Percentiles rank a stretch among this genome's conserved stretches.
Conservation (phyloP, 2,113 vertebrate species). For the Pygoscelis antarcticus region DNA sequence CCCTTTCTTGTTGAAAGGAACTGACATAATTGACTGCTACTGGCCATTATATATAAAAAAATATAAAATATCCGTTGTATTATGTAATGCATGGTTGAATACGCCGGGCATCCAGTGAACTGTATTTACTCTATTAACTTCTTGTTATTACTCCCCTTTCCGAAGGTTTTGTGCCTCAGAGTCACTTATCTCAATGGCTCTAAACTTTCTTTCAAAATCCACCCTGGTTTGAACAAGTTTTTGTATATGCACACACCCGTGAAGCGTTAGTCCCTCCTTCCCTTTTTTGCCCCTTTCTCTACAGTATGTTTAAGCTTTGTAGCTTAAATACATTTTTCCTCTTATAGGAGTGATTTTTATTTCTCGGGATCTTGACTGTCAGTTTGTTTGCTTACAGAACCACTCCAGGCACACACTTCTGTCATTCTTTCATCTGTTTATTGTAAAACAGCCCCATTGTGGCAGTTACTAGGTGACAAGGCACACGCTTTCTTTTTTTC, state of each 20-base stretch:
- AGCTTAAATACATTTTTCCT: not conserved
- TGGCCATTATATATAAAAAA: not conserved
- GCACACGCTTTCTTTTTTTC: not conserved
- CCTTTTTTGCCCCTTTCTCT: not conserved
- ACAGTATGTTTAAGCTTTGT: not conserved
- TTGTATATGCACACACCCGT: accelerated
- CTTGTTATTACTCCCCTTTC: not conserved
- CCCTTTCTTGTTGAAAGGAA: not conserved
- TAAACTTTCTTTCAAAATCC: not conserved
- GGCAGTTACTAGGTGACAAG: conserved; percentile 18
- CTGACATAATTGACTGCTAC: not conserved
- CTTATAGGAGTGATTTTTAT: not conserved
- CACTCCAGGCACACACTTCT: not conserved
- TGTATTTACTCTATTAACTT: not conserved
- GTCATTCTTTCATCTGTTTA: not conserved
- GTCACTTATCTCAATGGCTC: not conserved
- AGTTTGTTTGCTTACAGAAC: not conserved
- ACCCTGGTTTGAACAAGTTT: not conserved
- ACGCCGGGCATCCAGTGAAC: not conserved
- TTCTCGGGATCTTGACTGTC: not conserved
- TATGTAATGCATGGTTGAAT: not conserved
- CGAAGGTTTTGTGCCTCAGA: not conserved
- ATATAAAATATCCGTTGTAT: not conserved
- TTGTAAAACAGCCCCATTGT: not conserved
- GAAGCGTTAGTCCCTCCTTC: not conserved